Conservation (phyloP, 64 coral and sea anemone genomes). For the Hydrozoanthus tunicans region DNA sequence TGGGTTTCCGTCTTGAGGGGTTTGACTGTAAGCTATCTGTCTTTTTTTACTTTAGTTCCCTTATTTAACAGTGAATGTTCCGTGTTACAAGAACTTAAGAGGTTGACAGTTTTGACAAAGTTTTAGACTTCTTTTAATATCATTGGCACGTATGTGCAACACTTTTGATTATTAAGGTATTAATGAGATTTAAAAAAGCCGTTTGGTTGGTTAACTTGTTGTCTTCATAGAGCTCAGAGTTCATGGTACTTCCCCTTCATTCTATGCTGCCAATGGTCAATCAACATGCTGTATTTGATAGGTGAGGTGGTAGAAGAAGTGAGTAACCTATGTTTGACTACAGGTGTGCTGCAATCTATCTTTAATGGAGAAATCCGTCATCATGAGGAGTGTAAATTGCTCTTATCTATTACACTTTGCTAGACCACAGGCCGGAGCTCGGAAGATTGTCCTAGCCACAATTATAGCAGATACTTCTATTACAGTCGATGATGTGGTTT, state of each 20-base stretch:
- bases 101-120: no score
- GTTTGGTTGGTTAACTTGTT: background rate
- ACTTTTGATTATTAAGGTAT: background rate
- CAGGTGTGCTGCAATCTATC: background rate
- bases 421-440: no score
- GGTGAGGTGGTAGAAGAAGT: constrained; percentile 29
- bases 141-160: no score
- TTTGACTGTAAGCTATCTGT: no score
- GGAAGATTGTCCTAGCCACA: no score
- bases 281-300: constrained; percentile 80
- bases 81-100: no score
- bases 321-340: background rate
- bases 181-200: background rate
- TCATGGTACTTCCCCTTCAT: constrained; percentile 71
- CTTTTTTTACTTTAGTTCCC: no score
- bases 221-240: constrained; percentile 58
- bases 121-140: no score
- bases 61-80: no score
- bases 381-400: no score
- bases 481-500: constrained; percentile 43
- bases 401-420: no score
- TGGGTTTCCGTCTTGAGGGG: no score
- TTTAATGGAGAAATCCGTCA: background rate
- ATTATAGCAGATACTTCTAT: background rate
- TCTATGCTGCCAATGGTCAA: constrained; percentile 89